These are phyloP conservation scores for Rhagologus leucostigma DNA, from an alignment of 2,113 vertebrate genomes.

Conservation along the genomic window DNA sequence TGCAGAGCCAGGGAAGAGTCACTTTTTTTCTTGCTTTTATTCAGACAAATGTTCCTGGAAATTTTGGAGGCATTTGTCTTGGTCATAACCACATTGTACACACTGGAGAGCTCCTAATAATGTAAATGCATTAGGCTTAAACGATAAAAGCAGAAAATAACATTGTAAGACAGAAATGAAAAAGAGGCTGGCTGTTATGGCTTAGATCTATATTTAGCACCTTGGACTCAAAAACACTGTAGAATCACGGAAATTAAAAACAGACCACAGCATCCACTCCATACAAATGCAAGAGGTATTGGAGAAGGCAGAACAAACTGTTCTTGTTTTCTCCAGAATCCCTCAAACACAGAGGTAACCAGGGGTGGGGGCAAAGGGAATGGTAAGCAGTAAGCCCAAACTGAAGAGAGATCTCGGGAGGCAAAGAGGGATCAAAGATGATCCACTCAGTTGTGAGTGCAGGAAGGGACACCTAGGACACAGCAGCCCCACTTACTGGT, in stretches of 20 bases:
- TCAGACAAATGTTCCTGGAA: not conserved
- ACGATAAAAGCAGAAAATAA: conserved; percentile 52
- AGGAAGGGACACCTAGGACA: not conserved
- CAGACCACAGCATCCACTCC: not conserved
- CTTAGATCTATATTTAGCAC: conserved; percentile 51
- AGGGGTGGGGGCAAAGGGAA: not conserved
- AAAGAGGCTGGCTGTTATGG: conserved; percentile 1
- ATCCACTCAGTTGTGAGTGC: not conserved
- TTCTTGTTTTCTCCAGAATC: not conserved
- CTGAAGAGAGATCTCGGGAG: not conserved
- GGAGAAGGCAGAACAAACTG: not conserved
- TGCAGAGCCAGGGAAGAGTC: not conserved
- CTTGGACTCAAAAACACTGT: conserved; percentile 11
- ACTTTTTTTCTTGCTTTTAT: not conserved
- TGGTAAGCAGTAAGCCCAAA: not conserved
- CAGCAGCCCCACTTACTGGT: not conserved
- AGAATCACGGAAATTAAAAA: conserved; percentile 11
- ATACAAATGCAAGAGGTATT: not conserved
- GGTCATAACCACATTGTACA: not conserved
- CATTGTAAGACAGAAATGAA: not conserved
- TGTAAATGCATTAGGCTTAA: conserved; percentile 45
- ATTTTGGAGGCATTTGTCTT: not conserved
- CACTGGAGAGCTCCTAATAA: conserved; percentile 8
- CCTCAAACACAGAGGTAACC: not conserved
- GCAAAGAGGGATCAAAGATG: not conserved